Percentiles rank a stretch among this genome's conserved stretches.
These are phyloP conservation scores for Nycticebus coucang DNA, from an alignment of 2,113 vertebrate species.

Conservation along the genomic window DNA sequence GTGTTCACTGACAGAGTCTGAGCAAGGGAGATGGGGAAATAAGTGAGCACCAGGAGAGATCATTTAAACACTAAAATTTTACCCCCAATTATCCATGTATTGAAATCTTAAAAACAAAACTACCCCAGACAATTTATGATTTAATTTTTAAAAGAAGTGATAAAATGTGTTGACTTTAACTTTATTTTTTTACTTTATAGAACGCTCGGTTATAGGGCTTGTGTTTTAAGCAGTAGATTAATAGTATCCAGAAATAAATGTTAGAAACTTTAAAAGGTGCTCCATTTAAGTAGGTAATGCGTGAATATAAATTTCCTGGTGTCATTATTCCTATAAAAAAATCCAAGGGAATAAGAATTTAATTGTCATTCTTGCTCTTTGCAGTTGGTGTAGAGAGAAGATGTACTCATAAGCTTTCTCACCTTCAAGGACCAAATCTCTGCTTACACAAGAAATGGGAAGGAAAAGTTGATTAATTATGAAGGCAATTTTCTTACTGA, in stretches of 20 bases:
- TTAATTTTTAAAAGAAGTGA: not conserved
- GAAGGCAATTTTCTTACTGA: not conserved
- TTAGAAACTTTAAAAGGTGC: conserved; percentile 37
- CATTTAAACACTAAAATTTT: not conserved
- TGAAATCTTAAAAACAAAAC: conserved; percentile 14
- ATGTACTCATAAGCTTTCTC: not conserved
- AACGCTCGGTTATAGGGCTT: not conserved
- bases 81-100: not conserved
- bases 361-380: conserved; percentile 2
- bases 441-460: not conserved
- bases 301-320: not conserved
- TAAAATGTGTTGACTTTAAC: conserved; percentile 17
- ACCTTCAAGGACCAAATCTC: not conserved
- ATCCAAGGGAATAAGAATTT: not conserved
- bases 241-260: conserved; percentile 28
- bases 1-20: conserved; percentile 35
- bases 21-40: not conserved
- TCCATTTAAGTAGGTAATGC: not conserved
- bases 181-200: not conserved
- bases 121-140: not conserved
- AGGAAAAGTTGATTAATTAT: not conserved
- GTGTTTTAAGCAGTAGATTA: not conserved
- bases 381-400: not conserved
- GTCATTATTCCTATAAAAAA: not conserved
- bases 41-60: not conserved